Evolutionary conservation across 2,888 invertebrate genomes (phyloP), one percentile per base, ranked within the genome.

Genomic region (Strigamia maritima): DNA sequence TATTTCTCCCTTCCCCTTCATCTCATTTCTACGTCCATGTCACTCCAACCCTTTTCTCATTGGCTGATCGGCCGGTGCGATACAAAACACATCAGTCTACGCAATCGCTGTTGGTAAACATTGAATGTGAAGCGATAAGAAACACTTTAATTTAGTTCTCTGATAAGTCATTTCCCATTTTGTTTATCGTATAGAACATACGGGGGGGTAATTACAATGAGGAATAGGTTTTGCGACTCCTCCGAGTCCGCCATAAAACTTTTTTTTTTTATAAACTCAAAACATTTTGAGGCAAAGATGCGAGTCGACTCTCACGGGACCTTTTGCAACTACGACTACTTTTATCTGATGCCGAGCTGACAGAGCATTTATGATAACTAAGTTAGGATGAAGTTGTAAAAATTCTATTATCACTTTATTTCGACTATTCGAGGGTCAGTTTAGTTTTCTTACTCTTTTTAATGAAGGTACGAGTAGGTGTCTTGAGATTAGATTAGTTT

Each of bases 121-220:
- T 65, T 65, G 60, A 65, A 65, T 65, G 60, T 24, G 60, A 65
- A 40, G 60, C 60, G 77, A 77, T 77, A 77, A 77, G 77, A 77
- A 77, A 77, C 77, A 77, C 70, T 78, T 78, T 28, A 78, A 70
- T 78, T 78, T 28, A 35, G 65, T 78, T 74, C 19, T 70, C 38
- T 74, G 78, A 78, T 78, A 78, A 78, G 78, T 78, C 78, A 78
- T 78, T 78, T 65, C 60, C 49, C 78, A 78, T 78, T 78, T 65
- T 78, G 78, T 78, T 78, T 78, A 78, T 78, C 78, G 74, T 78
- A 49, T 44, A 28, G 60, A 65, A 65, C 60, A 65, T 65, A 65
- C 60, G 75, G 75, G 76, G n/a, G 31, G 40, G 77, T 78, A 78
- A 78, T 78, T 78, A 78, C 78, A 78, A 78, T 78, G 78, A 78